Evolutionary conservation across 1,140 invertebrate species (phyloP).

Genomic region (Hycleus cichorii): DNA sequence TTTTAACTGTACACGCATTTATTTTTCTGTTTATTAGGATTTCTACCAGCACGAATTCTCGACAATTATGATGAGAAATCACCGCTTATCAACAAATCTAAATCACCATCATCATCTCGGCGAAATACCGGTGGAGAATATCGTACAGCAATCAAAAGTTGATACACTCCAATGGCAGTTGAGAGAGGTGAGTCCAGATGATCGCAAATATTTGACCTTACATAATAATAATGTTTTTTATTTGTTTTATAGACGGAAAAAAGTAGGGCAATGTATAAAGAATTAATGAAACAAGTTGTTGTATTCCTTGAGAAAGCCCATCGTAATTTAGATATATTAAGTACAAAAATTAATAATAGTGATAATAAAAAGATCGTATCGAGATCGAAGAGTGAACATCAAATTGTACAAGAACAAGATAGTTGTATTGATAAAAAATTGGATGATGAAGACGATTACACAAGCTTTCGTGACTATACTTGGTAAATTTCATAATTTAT

Average conservation of each 20-base stretch:
- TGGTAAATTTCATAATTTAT: slow-evolving; percentile 36
- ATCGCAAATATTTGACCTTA: not conserved
- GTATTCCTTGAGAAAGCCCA: slow-evolving; percentile 65
- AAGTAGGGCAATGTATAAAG: slow-evolving; percentile 70
- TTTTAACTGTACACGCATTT: no score
- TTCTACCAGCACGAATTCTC: no score
- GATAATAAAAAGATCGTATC: slow-evolving; percentile 33
- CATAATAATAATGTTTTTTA: not conserved
- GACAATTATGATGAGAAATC: no score
- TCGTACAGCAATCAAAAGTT: slow-evolving; percentile 63
- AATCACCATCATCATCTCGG: no score
- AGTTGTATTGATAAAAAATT: slow-evolving; percentile 4
- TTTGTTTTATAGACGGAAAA: slow-evolving; percentile 58
- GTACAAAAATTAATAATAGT: slow-evolving; percentile 16
- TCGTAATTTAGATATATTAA: slow-evolving; percentile 51
- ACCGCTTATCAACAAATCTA: no score
- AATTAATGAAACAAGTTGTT: slow-evolving; percentile 69
- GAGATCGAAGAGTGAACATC: slow-evolving; percentile 47
- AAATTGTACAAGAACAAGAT: slow-evolving; percentile 41
- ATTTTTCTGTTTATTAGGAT: no score
- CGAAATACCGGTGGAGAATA: slow-evolving; percentile 48
- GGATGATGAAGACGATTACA: slow-evolving; percentile 26
- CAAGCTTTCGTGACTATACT: slow-evolving; percentile 44
- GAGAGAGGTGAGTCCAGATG: slow-evolving; percentile 56
- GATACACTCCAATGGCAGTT: slow-evolving; percentile 73